Base-by-base conservation (phyloP, 2,113 vertebrate species). In the Grus americana region DNA sequence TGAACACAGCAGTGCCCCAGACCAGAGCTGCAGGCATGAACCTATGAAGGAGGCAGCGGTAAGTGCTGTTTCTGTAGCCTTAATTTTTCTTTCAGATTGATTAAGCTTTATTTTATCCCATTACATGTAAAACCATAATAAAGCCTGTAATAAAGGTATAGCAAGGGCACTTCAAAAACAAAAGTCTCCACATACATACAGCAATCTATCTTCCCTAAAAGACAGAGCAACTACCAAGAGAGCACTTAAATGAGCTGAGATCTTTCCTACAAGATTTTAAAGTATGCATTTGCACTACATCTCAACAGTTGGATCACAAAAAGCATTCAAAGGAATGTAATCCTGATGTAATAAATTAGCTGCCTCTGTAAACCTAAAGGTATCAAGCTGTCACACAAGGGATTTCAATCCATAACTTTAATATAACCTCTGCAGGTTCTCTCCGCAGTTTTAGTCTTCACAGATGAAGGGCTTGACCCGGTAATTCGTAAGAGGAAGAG, bases 301-400 rank as follows among this genome's bases (percentile, higher is more conserved):
- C 38, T 78, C 47, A 80, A 55, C 76, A 85, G 62, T 0, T 85
- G 57, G 40, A 85, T 79, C 54, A 63, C 73, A 82, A 82, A 86
- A 15, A 81, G 12, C 52, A 55, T 76, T 66, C 78, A 81, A 76
- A 90, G 40, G 58, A 79, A 72, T 82, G 15, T 73, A 81, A 73
- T 76, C 62, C 70, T 93, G 54, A 66, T 88, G 29, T 50, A 73
- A 66, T 58, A 87, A 94, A 95, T 68, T 49, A 79, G 62, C 65
- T 8, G 5, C 23, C 52, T 72, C 47, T 75, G 24, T 72, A 85
- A 79, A 71, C 44, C 46, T 79, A 59, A 84, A 87, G 49, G 40
- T 85, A 72, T 79, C 93, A 82, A 96, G 85, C 87, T 93, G 78
- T 86, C 79, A 88, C 70, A 85, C 34, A 52, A 42, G 34, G 32